Conservation (phyloP, 2,113 vertebrate species). For the Vicugna pacos region DNA sequence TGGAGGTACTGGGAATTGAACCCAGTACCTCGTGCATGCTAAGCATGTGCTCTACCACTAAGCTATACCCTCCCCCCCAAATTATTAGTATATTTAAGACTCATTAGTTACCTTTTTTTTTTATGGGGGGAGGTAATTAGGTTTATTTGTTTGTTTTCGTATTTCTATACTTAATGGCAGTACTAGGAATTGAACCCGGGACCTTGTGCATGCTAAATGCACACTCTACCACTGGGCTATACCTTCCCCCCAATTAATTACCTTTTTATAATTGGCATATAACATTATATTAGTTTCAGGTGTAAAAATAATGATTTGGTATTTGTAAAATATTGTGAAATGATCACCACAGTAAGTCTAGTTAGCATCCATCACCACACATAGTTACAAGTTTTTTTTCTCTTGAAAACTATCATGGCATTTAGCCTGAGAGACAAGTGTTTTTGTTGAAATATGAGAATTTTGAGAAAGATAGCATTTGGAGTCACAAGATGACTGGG, state of each 20-base stretch:
- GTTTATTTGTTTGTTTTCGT: no score
- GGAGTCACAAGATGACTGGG: not conserved
- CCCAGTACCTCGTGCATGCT: no score
- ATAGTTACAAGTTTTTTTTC: not conserved
- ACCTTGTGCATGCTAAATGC: no score
- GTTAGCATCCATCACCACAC: not conserved
- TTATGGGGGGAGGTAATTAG: no score
- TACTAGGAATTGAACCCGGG: no score
- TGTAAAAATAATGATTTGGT: not conserved
- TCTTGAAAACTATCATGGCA: not conserved
- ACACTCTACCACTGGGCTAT: no score
- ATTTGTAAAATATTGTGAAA: not conserved
- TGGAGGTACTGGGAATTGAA: no score
- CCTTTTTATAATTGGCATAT: not conserved
- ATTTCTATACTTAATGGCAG: no score
- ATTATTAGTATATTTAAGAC: conserved; percentile 13
- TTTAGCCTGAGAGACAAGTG: not conserved
- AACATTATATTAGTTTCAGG: not conserved
- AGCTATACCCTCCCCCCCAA: not conserved
- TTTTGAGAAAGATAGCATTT: conserved; percentile 7
- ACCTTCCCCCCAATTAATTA: not conserved
- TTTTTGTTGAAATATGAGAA: conserved; percentile 19
- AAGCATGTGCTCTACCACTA: no score
- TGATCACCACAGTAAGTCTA: not conserved
- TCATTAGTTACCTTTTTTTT: not conserved